Conservation (phyloP, 2,113 vertebrate genomes). For the Elachura formosa region DNA sequence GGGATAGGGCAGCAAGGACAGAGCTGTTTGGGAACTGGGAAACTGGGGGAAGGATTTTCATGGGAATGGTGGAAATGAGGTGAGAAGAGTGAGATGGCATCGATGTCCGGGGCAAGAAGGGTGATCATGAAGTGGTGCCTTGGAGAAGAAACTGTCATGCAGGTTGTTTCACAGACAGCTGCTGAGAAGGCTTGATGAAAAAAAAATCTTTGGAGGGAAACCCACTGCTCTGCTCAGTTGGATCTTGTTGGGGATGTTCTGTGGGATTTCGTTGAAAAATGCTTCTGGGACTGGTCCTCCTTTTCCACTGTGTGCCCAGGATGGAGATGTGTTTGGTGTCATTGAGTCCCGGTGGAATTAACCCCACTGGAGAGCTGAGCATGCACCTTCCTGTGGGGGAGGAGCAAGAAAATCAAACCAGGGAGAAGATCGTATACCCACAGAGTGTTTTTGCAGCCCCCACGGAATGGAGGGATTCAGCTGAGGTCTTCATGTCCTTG, state of each 20-base stretch:
- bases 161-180: neutral
- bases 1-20: neutral
- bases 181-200: neutral
- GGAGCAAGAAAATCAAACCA: neutral
- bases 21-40: neutral
- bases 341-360: accelerated
- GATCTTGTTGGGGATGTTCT: neutral
- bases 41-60: neutral
- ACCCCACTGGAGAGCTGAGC: neutral
- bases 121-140: neutral
- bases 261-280: accelerated
- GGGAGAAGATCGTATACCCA: accelerated
- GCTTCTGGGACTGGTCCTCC: neutral
- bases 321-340: neutral
- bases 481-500: neutral
- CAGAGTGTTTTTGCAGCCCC: neutral
- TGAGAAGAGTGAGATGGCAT: neutral
- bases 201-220: neutral
- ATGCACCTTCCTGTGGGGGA: neutral
- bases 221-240: neutral
- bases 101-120: accelerated
- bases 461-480: accelerated
- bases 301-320: accelerated
- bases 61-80: neutral
- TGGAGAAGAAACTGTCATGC: neutral